Percentiles rank a stretch among this genome's conserved stretches.
These are phyloP conservation scores for Camelus bactrianus DNA, from an alignment of 2,113 vertebrate genomes.

Conservation along the genomic window DNA sequence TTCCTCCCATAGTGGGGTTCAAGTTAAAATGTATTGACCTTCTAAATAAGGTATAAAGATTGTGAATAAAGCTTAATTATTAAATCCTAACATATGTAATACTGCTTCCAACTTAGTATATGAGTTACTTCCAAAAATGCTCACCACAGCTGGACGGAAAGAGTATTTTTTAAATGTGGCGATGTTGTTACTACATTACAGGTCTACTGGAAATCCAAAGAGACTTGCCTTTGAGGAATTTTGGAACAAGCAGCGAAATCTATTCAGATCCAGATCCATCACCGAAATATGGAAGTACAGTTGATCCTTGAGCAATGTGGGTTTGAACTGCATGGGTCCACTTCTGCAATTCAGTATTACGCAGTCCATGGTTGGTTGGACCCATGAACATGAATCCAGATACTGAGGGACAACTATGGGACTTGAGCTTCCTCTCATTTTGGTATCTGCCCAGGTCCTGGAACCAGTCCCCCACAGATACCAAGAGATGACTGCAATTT, in stretches of 20 bases:
- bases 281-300: slow-evolving; percentile 85
- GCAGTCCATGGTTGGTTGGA: neutral
- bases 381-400: too few species aligned
- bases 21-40: neutral
- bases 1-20: neutral
- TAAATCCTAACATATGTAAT: neutral
- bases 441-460: neutral
- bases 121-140: slow-evolving; percentile 94
- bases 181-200: slow-evolving; percentile 93
- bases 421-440: neutral
- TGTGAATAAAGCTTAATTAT: neutral
- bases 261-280: slow-evolving; percentile 83
- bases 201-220: slow-evolving; percentile 72
- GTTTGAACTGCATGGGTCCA: neutral
- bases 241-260: slow-evolving; percentile 92
- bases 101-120: slow-evolving; percentile 59
- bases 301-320: neutral
- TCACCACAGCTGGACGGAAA: slow-evolving; percentile 92
- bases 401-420: neutral
- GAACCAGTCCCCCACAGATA: neutral
- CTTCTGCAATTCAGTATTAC: neutral
- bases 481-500: neutral
- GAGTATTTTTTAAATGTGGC: slow-evolving; percentile 93
- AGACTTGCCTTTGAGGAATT: slow-evolving; percentile 96
- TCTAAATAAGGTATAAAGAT: neutral